These are phyloP conservation scores for Neopelma chrysocephalum DNA, from an alignment of 2,797 vertebrate genomes.

Conservation along the genomic window DNA sequence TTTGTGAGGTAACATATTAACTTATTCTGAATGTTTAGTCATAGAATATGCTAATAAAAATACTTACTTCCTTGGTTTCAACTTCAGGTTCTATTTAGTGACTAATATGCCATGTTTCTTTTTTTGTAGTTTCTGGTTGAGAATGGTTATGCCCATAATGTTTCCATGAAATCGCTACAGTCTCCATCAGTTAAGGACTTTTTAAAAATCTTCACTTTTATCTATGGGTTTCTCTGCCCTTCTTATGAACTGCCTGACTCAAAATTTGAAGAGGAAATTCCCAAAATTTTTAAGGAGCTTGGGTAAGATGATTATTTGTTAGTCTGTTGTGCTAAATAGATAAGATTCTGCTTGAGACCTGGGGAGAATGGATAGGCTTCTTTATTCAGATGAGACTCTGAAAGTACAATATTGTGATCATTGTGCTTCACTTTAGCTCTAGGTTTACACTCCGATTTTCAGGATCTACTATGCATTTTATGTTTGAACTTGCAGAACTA, in stretches of 20 bases:
- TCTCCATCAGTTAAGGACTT: slow-evolving; percentile 95
- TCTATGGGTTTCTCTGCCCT: slow-evolving; percentile 87
- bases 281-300: slow-evolving; percentile 87
- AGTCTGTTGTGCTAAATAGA: not conserved
- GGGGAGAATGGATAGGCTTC: not conserved
- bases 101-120: not conserved
- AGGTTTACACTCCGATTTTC: not conserved
- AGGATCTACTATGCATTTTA: not conserved
- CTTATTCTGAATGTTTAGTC: not conserved
- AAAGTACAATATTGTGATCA: not conserved
- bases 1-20: slow-evolving; percentile 85
- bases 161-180: slow-evolving; percentile 89
- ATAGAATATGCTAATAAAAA: not conserved
- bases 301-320: slow-evolving; percentile 76
- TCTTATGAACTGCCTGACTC: slow-evolving; percentile 88
- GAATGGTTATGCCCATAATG: slow-evolving; percentile 82
- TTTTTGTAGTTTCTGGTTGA: slow-evolving; percentile 86
- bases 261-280: slow-evolving; percentile 96
- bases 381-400: not conserved
- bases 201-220: slow-evolving; percentile 92
- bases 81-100: not conserved
- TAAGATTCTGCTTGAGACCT: not conserved
- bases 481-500: not conserved
- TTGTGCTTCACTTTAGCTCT: not conserved
- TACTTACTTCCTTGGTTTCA: not conserved